phyloP scores from a whole-genome alignment of 30 jellyfish, hydroid and myxozoan species.

The Aurelia sp. region DNA sequence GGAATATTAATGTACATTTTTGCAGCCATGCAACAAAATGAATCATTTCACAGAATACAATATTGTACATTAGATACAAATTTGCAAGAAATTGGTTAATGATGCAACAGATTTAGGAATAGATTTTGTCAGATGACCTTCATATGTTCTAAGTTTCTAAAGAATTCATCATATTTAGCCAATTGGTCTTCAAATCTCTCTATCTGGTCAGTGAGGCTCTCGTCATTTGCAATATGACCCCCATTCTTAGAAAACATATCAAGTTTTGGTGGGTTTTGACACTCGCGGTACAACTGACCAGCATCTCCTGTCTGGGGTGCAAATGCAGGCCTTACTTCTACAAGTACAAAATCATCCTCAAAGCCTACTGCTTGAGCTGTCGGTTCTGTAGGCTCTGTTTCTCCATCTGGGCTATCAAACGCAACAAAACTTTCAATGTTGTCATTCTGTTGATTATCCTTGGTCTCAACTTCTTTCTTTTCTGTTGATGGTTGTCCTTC shows the following conservation, averaged over 20 bases:
- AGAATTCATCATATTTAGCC: constrained; percentile 72
- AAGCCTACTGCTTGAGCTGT: constrained; percentile 94
- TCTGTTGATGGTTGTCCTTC: neutral
- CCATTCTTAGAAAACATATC: constrained; percentile 78
- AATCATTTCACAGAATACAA: too few relatives aligned
- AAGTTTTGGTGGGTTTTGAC: constrained; percentile 82
- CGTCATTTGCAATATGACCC: constrained; percentile 59
- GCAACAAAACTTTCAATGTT: constrained; percentile 5
- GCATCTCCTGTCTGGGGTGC: constrained; percentile 85
- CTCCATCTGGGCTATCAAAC: constrained; percentile 13
- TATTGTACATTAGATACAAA: too few relatives aligned
- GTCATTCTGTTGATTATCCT: constrained; percentile 14
- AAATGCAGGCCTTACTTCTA: constrained; percentile 98
- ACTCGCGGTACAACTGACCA: constrained; percentile 80
- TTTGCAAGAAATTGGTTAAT: too few relatives aligned
- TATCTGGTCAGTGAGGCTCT: constrained; percentile 58
- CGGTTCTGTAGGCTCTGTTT: constrained; percentile 49
- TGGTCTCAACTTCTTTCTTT: neutral
- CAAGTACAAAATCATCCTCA: constrained; percentile 99
- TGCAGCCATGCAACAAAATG: too few relatives aligned
- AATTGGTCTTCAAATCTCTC: constrained; percentile 73
- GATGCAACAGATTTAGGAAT: too few relatives aligned
- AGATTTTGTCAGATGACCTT: neutral
- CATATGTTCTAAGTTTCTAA: constrained; percentile 69
- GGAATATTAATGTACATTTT: too few relatives aligned